phyloP scores from a whole-genome alignment of 2,113 vertebrate species.

The Brachionichthys hirsutus region DNA sequence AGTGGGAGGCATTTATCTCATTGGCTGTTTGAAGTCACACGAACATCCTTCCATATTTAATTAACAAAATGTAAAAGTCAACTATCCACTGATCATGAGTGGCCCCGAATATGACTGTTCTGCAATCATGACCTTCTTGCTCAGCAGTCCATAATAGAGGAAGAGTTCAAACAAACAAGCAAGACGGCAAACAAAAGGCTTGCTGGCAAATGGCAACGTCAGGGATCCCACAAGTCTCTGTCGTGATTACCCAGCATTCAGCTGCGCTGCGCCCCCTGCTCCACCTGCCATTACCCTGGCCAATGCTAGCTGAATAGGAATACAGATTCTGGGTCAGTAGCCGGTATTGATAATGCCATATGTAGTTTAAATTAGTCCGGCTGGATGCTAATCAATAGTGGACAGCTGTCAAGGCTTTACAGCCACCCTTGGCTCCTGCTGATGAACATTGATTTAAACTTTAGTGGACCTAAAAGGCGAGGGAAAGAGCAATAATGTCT shows the following conservation, averaged over 20 bases:
- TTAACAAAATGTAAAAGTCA: background rate
- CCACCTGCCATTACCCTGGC: conserved; percentile 26
- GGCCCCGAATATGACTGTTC: background rate
- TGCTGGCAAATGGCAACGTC: conserved; percentile 34
- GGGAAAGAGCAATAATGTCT: conserved; percentile 28
- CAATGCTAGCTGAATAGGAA: conserved; percentile 38
- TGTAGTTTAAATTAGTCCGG: conserved; percentile 64
- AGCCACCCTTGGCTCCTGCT: conserved; percentile 59
- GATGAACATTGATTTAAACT: conserved; percentile 67
- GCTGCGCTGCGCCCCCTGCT: conserved; percentile 26
- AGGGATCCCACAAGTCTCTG: conserved; percentile 49
- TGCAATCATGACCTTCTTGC: conserved; percentile 36
- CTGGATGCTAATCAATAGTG: conserved; percentile 61
- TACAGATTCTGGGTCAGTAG: conserved; percentile 38
- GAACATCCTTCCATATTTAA: too few relatives aligned
- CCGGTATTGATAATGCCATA: conserved; percentile 63
- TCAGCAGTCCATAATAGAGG: conserved; percentile 34
- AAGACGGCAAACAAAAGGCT: conserved; percentile 49
- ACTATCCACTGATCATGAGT: background rate
- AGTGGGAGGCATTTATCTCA: too few relatives aligned
- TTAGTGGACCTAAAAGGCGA: conserved; percentile 49
- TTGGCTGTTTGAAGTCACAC: too few relatives aligned
- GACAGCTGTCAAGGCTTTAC: conserved; percentile 56
- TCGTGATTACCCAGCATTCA: conserved; percentile 65
- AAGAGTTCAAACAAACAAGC: conserved; percentile 57